Evolutionary conservation across 2,888 invertebrate genomes (phyloP), one percentile per base, ranked within the genome.

Genomic region (Xanthorhoe spadicearia): DNA sequence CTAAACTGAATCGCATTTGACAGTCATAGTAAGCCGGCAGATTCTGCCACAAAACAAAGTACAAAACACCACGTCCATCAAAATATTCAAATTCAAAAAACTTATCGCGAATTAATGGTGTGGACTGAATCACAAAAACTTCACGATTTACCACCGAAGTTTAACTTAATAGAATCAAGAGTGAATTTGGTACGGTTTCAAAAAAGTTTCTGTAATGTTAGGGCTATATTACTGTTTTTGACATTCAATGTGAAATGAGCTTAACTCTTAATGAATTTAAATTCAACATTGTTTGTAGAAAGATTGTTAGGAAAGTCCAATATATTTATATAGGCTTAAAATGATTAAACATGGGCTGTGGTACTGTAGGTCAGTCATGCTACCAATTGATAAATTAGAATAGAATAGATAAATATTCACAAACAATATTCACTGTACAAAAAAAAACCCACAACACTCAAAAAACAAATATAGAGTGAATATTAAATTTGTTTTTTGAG

Each of bases 161-260:
- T 77, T 72, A 74, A 75, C 78, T 79, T 81, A 81, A 82, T 82
- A 80, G 79, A 86, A 84, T 84, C 80, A 83, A 83, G 82, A 83
- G 83, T 82, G 77, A 84, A 85, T 86, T 86, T 84, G 80, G 83
- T 84, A 74, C 71, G 78, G 81, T 79, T 85, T 85, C 80, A 81
- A 79, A 80, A 83, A 85, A 80, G 76, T 82, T 83, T 79, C 69
- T 55, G 68, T 62, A 69, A 63, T 70, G 69, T 70, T 52, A 23
- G 19, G 43, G 50, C 50, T 57, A 15, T 57, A 23, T 8, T 52
- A 61, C 61, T 65, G 17, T 28, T 5, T 43, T 17, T 10, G 8
- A 10, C 3, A 15, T 15, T 15, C 9, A 48, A n/a, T 23, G 6
- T 15, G 46, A 38, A 38, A 10, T 49, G 28, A 55, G 38, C 54